Evolutionary conservation across 1,140 invertebrate species (phyloP), one percentile per base, ranked within the genome.

Genomic region (Panonychus citri): DNA sequence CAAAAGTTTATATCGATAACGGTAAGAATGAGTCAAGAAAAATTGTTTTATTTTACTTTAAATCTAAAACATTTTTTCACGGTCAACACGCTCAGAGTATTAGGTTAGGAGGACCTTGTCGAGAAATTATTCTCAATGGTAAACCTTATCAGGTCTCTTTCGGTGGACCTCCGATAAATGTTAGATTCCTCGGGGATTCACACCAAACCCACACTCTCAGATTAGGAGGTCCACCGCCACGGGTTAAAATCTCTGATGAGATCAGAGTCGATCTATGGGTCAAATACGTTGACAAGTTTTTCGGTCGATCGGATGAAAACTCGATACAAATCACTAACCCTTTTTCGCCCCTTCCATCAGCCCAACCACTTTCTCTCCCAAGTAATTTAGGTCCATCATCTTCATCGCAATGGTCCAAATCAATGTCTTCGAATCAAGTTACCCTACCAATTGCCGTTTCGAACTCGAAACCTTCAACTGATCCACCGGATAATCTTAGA

Each of bases 51-150:
- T 58, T 67, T 48, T 54, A 60, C 24, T 63, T 65, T 49, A 48
- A 53, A 25, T n/a, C n/a, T n/a, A 8, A 60, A 52, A 42, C 26
- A 19, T 46, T 52, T 50, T 54, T 53, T 56, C 42, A 26, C 37
- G 50, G 74, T 61, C 72, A 71, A 46, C 66, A 71, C 48, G 63
- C 65, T 37, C 73, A 71, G 62, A 74, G 79, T 57, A 82, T 97
- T 30, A 76, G 81, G 62, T 81, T 96, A 59, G 91, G 93, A 37
- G 83, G 82, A 24, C 90, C 90, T 0, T 89, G 86, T 0, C 74
- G 87, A 54, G 90, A 96, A 68, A 71, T 98, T 1, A 88, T 81
- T 61, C 76, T 91, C 12, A 86, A 90, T 65, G 83, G 85, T 43
- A 75, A 78, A 62, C 78, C 81, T 1, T 85, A 86, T 65, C 83